Evolutionary conservation across 2,888 invertebrate genomes (phyloP).

Genomic region (Drosophila rellima): DNA sequence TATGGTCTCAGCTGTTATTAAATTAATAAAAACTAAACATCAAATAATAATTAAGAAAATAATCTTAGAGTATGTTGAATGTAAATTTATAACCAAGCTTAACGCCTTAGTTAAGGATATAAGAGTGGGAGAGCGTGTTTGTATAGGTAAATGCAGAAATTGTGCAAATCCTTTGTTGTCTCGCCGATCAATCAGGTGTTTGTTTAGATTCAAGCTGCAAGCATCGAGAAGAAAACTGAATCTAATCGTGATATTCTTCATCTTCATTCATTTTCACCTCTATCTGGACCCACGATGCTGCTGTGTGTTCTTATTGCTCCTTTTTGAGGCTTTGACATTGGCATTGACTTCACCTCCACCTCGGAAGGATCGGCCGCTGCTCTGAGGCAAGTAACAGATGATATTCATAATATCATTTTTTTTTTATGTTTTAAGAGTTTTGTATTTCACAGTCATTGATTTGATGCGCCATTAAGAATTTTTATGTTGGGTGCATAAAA

Average conservation of each 20-base stretch:
- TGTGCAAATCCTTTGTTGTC: conserved; percentile 33
- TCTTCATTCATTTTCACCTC: conserved; percentile 19
- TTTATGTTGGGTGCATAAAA: conserved; percentile 63
- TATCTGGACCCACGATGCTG: conserved; percentile 54
- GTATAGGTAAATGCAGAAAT: background rate
- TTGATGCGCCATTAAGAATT: conserved; percentile 28
- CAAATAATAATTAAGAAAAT: background rate
- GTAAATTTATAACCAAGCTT: background rate
- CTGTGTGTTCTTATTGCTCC: conserved; percentile 55
- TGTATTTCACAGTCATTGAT: conserved; percentile 26
- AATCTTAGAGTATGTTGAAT: background rate
- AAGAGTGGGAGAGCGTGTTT: conserved; percentile 8
- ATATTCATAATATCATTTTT: conserved; percentile 5
- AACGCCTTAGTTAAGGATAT: background rate
- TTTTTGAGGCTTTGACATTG: conserved; percentile 42
- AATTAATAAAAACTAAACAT: background rate
- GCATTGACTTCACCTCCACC: conserved; percentile 1
- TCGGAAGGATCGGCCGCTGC: conserved; percentile 34
- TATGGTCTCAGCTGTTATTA: background rate
- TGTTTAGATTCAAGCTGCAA: conserved; percentile 14
- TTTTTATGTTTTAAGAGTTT: conserved; percentile 21
- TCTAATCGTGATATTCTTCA: conserved; percentile 18
- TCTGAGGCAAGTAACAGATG: conserved; percentile 40
- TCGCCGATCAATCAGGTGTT: conserved; percentile 16
- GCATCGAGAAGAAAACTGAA: conserved; percentile 11